Evolutionary conservation across 2,113 vertebrate species (phyloP).

Genomic region (Motacilla tschutschensis): DNA sequence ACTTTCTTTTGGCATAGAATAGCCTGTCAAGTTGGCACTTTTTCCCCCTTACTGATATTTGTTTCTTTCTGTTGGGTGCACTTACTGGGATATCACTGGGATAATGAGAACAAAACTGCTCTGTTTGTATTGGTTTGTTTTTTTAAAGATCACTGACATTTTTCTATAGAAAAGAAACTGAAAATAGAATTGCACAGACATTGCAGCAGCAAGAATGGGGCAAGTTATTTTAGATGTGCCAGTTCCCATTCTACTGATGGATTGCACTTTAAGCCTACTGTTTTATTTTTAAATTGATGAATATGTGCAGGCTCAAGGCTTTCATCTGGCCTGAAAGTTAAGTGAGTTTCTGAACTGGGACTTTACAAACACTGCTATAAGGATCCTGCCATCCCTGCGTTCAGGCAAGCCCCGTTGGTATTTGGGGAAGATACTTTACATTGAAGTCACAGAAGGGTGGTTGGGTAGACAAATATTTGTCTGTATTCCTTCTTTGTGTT

Average conservation of each 20-base stretch:
- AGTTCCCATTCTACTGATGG: neutral
- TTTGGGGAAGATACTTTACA: neutral
- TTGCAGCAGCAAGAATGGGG: neutral
- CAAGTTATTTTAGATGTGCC: conserved; percentile 15
- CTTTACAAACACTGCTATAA: neutral
- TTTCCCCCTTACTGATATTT: neutral
- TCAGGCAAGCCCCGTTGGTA: neutral
- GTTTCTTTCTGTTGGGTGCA: neutral
- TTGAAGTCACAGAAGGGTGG: neutral
- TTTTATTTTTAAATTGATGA: conserved; percentile 5
- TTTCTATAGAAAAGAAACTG: conserved; percentile 15
- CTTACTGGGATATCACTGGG: neutral
- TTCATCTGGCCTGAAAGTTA: neutral
- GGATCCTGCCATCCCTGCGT: neutral
- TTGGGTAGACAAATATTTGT: neutral
- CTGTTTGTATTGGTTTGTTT: neutral
- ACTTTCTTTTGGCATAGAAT: neutral
- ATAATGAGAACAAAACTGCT: neutral
- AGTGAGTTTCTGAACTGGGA: neutral
- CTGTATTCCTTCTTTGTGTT: neutral
- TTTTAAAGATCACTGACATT: conserved; percentile 9
- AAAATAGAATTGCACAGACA: conserved; percentile 12
- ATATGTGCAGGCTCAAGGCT: neutral
- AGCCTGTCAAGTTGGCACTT: neutral
- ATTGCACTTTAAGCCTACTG: neutral